A percentile compares a stretch with the other conserved stretches of the same genome.
Evolutionary conservation across 1,140 invertebrate genomes (phyloP).

Genomic region (Chelonus insularis): DNA sequence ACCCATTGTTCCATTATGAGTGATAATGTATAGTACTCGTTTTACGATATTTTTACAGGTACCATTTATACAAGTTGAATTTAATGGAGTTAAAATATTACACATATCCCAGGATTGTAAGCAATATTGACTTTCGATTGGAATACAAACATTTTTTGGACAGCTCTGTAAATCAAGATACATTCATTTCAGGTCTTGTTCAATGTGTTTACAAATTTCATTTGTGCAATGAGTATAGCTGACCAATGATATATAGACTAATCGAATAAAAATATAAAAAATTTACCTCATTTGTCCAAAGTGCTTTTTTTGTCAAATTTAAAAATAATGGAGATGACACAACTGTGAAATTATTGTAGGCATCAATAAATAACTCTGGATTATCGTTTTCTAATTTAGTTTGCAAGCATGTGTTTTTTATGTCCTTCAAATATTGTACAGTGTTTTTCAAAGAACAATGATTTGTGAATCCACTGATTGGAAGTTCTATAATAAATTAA

Average conservation of each 20-base stretch:
- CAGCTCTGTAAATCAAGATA: constrained; percentile 59
- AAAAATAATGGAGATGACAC: constrained; percentile 47
- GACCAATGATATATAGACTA: too few species aligned
- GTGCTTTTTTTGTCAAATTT: constrained; percentile 34
- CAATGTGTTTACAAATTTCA: too few species aligned
- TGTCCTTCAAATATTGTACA: constrained; percentile 55
- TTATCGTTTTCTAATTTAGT: constrained; percentile 48
- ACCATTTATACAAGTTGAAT: constrained; percentile 36
- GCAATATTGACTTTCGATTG: constrained; percentile 55
- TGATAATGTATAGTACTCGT: constrained; percentile 59
- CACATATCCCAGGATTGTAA: constrained; percentile 43
- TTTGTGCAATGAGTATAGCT: too few species aligned
- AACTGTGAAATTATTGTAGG: constrained; percentile 51
- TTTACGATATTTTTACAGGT: constrained; percentile 57
- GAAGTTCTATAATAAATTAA: constrained; percentile 54
- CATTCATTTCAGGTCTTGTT: too few species aligned
- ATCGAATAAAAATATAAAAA: constrained; percentile 16
- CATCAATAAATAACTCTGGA: constrained; percentile 42
- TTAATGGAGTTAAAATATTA: constrained; percentile 30
- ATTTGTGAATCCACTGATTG: constrained; percentile 51
- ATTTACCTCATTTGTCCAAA: constrained; percentile 37
- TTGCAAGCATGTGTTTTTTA: constrained; percentile 55
- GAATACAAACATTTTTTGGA: constrained; percentile 58
- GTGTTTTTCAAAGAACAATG: constrained; percentile 51
- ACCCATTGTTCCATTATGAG: constrained; percentile 65